Conservation (phyloP, 92 coral and sea anemone species). For the Epizoanthus stellaris region DNA sequence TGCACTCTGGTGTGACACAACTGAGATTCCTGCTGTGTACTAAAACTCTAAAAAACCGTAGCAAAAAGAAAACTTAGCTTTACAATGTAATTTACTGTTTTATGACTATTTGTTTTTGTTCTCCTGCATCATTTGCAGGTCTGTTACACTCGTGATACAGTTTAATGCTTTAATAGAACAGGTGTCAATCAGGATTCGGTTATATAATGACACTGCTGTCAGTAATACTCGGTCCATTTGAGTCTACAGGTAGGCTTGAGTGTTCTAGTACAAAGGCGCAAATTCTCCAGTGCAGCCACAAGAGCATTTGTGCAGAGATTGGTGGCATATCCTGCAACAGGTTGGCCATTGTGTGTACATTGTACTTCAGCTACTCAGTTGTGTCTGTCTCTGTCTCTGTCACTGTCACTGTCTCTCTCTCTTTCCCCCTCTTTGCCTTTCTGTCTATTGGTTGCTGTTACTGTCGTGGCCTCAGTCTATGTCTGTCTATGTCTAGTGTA, state of each 20-base stretch:
- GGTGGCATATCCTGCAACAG: constrained; percentile 99
- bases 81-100: no score
- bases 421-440: neutral
- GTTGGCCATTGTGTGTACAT: constrained; percentile 27
- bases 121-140: no score
- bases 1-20: no score
- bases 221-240: neutral
- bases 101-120: no score
- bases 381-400: no score
- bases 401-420: neutral
- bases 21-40: no score
- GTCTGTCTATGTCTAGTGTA: neutral
- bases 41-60: no score
- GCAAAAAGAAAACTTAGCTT: no score
- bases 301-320: constrained; percentile 82
- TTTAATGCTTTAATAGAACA: neutral
- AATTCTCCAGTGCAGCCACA: constrained; percentile 73
- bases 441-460: neutral
- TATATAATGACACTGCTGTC: no score
- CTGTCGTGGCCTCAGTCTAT: neutral
- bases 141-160: no score
- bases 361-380: neutral
- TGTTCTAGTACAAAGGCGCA: constrained; percentile 77
- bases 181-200: neutral
- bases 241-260: constrained; percentile 79